Evolutionary conservation across 2,797 vertebrate species (phyloP), one percentile per base, ranked within the genome.

Genomic region (Rhynchonycteris naso): DNA sequence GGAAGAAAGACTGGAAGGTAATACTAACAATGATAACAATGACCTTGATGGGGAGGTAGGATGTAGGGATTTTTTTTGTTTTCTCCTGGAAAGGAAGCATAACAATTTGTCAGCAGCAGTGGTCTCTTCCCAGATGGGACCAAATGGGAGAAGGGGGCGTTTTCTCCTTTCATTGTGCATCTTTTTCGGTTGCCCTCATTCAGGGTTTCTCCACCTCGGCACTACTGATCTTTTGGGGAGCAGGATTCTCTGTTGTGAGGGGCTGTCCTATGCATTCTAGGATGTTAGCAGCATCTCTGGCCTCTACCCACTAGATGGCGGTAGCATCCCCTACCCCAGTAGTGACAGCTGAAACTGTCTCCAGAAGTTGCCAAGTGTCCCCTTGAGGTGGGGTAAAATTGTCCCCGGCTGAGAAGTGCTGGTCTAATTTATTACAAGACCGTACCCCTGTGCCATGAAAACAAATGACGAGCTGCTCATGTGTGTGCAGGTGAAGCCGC

Each of bases 401-500:
- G 26, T 24, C 79, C 24, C 21, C 22, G 12, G 10, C n/a, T 82
- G 33, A 43, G 81, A 91, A 22, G 19, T 18, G 2, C 22, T 0
- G 21, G 14, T 24, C 7, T 2, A 1, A 28, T 47, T n/a, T 24
- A 7, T 43, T 4, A 69, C 0, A 2, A 58, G 71, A 65, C 65
- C 1, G 0, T 11, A 4, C 22, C 11, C 30, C 52, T 58, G 54
- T n/a, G 90, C 78, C 68, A 15, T 6, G 11, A 3, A 35, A 26
- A 30, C 78, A 11, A 56, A 22, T 2, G 26, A 14, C 1, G 38
- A 2, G 2, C 50, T 59, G 43, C 21, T 7, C 5, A 0, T n/a
- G 59, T 68, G 33, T 15, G 43, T 52, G 93, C 59, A 99, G 99
- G 99, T 99, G 97, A 99, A 99, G 98, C 99, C 99, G 38, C 98